These are phyloP conservation scores for Dastarcus helophoroides DNA, from an alignment of 2,888 invertebrate species.

Conservation along the genomic window DNA sequence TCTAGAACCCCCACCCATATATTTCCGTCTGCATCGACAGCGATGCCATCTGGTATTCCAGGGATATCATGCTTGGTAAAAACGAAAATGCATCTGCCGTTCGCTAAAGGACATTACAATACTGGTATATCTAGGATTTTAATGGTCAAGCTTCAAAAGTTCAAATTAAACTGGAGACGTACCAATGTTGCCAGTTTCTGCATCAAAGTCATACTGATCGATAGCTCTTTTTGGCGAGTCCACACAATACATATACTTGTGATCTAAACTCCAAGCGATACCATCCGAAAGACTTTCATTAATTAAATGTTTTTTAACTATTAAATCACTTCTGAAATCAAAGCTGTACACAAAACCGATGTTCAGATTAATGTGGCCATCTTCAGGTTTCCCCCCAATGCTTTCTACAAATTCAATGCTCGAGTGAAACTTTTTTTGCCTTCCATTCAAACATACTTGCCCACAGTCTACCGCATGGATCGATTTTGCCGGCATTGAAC, in stretches of 20 bases:
- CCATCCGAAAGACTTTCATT: constrained; percentile 45
- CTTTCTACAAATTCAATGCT: too few relatives aligned
- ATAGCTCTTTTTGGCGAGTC: constrained; percentile 55
- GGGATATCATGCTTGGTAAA: constrained; percentile 34
- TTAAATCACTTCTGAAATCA: constrained; percentile 12
- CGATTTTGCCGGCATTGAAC: constrained; percentile 73
- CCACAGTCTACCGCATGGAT: constrained; percentile 60
- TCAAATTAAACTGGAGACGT: too few relatives aligned
- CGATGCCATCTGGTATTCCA: constrained; percentile 62
- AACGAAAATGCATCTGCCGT: constrained; percentile 47
- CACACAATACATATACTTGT: constrained; percentile 61
- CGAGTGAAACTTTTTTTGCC: too few relatives aligned
- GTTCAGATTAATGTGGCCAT: constrained; percentile 16
- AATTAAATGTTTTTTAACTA: constrained; percentile 17
- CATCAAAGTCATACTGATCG: constrained; percentile 56
- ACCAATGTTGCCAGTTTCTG: constrained; percentile 37
- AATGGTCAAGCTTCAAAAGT: too few relatives aligned
- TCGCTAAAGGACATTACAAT: too few relatives aligned
- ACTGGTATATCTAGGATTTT: too few relatives aligned
- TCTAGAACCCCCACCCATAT: constrained; percentile 68
- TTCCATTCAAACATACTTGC: constrained; percentile 21
- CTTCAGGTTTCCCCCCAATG: constrained; percentile 13
- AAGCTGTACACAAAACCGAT: constrained; percentile 20
- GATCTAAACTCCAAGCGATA: constrained; percentile 56
- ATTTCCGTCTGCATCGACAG: constrained; percentile 65